phyloP scores from a whole-genome alignment of 2,113 vertebrate species.

The Guaruba guarouba region DNA sequence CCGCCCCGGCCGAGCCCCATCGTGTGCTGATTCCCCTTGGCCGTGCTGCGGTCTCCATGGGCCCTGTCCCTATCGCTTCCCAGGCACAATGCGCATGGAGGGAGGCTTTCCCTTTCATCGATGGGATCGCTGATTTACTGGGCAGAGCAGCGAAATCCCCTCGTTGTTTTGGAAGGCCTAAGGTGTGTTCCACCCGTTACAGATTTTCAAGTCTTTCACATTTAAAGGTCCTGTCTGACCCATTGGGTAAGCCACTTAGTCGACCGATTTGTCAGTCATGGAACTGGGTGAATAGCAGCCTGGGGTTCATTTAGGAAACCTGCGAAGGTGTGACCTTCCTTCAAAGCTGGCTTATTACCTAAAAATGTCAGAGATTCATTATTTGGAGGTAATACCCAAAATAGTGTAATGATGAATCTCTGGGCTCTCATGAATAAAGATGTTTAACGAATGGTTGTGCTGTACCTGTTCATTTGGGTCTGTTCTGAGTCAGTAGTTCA shows the following conservation, averaged over 20 bases:
- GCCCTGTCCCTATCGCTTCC: rapidly evolving
- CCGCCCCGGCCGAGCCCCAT: neutral
- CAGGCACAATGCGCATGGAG: neutral
- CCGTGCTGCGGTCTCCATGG: neutral
- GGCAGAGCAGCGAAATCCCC: no score
- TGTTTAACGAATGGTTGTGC: neutral
- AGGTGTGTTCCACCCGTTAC: neutral
- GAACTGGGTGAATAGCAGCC: neutral
- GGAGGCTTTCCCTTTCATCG: rapidly evolving
- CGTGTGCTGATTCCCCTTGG: rapidly evolving
- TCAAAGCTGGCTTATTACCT: neutral
- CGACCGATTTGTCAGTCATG: neutral
- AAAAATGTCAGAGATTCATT: neutral
- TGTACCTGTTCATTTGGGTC: neutral
- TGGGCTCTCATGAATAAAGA: neutral
- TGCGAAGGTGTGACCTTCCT: rapidly evolving
- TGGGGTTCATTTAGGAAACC: rapidly evolving
- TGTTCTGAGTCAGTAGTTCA: neutral
- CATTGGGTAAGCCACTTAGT: neutral
- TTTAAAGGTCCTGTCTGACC: neutral
- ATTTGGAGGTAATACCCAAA: rapidly evolving
- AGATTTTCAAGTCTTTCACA: neutral
- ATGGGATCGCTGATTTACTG: rapidly evolving
- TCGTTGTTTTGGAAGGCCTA: neutral
- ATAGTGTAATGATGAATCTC: rapidly evolving